Base-by-base conservation (phyloP, 2,797 vertebrate genomes). In the Manis crassicaudata region DNA sequence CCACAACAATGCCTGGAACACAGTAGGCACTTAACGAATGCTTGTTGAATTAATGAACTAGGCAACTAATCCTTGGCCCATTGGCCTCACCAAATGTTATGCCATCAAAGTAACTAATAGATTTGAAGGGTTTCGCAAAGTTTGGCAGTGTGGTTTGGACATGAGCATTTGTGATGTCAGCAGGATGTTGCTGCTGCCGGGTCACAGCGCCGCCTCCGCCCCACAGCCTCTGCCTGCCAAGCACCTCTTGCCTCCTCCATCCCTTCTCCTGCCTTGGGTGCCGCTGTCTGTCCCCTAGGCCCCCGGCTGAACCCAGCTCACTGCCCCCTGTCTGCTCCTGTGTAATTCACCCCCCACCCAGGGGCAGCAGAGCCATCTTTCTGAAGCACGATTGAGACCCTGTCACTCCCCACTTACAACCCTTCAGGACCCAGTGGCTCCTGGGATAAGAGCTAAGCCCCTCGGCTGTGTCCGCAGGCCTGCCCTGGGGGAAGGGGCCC, bases 171-270 rank as follows among this genome's bases (percentile, higher is more conserved):
- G 3, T 37, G 35, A 10, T 27, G 25, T 50, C 23, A 3, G 62
- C 0, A 0, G 77, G 65, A 13, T 14, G 0, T 12, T 21, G 25
- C 27, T 3, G 21, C 75, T 13, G 35, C 40, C 23, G 7, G 20
- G 2, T 16, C 17, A 10, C 16, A 77, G 25, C 0, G 0, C 37
- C 2, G 32, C 40, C 72, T 29, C 83, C 29, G 1, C 68, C 43
- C 29, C 29, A 50, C 23, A 54, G 40, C 3, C 8, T 56, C 35
- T 6, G 10, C 56, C 54, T 73, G 43, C 18, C 6, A 40, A 5
- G 11, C 35, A 5, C 54, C 68, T 62, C 68, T 29, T 9, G 14
- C 18, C 0, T 18, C 80, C 16, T 6, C 60, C 25, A 29, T 27
- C 25, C 50, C 29, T 50, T 10, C 25, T 2, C 37, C 88, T 3